These are phyloP conservation scores for Pangasius mekongensis DNA, from an alignment of 2,797 vertebrate genomes.

Conservation along the genomic window DNA sequence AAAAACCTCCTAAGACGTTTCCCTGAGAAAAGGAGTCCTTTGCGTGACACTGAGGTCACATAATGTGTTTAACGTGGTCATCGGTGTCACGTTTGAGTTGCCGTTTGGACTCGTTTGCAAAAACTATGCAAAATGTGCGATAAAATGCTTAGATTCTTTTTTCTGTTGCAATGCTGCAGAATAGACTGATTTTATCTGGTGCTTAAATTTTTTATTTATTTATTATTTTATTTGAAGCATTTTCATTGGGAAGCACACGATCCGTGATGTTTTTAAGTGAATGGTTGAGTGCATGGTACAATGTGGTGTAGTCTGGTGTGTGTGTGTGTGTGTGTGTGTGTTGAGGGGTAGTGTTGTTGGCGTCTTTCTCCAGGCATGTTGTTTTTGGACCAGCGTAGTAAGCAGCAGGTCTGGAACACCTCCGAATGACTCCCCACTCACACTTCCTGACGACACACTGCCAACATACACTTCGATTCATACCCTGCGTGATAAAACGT, in stretches of 20 bases:
- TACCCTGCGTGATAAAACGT: background rate
- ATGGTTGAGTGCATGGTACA: background rate
- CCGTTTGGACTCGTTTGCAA: background rate
- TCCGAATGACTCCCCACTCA: constrained; percentile 45
- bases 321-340: background rate
- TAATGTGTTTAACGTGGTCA: too few relatives aligned
- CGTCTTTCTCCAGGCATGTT: constrained; percentile 55
- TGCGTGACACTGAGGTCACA: too few relatives aligned
- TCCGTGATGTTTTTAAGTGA: constrained; percentile 6
- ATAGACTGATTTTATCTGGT: background rate
- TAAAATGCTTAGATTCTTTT: background rate
- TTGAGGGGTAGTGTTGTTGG: constrained; percentile 34
- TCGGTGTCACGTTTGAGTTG: background rate
- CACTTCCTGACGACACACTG: constrained; percentile 44
- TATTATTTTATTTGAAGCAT: background rate
- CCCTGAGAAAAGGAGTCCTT: background rate
- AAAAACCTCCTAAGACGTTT: background rate
- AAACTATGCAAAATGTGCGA: too few relatives aligned
- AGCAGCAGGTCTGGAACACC: constrained; percentile 60
- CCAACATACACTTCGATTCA: constrained; percentile 21
- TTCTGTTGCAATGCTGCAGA: background rate
- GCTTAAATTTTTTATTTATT: background rate
- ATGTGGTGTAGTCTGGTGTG: background rate
- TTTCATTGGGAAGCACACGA: background rate
- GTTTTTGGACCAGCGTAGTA: constrained; percentile 66